Percentiles rank a stretch among this genome's conserved stretches.
Conservation (phyloP, 2,797 vertebrate species). For the Scleropages formosus region DNA sequence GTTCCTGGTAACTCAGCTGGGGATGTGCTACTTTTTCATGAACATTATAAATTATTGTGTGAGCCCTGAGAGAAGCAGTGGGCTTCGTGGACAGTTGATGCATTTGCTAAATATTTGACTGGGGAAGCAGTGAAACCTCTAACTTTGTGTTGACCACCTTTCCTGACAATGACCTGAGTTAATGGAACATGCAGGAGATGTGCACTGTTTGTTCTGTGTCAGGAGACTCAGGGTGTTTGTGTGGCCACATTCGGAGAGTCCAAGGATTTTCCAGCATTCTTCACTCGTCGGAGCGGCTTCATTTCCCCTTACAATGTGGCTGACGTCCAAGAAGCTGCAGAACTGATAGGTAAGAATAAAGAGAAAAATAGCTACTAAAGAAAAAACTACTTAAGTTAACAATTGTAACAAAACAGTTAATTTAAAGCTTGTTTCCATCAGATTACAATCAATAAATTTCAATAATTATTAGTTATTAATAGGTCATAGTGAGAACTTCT, state of each 20-base stretch:
- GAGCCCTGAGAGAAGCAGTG: background rate
- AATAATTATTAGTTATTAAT: background rate
- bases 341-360: conserved; percentile 73
- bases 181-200: background rate
- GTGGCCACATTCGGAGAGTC: conserved; percentile 80
- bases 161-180: no score
- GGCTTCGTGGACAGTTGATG: background rate
- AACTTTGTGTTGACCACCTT: background rate
- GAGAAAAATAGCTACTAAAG: background rate
- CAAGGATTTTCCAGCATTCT: conserved; percentile 84
- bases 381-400: no score
- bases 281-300: conserved; percentile 76
- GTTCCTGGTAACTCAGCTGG: conserved; percentile 74
- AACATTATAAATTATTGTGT: background rate
- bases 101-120: no score
- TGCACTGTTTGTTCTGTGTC: conserved; percentile 11
- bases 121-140: no score
- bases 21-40: background rate
- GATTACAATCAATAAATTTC: conserved; percentile 2
- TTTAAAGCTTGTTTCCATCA: no score
- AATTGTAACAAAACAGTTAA: no score
- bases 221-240: conserved; percentile 90
- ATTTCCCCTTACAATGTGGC: conserved; percentile 70
- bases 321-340: conserved; percentile 75
- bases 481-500: no score